These are phyloP conservation scores for Amphibalanus amphitrite DNA, from an alignment of 1,140 invertebrate species.

Conservation along the genomic window DNA sequence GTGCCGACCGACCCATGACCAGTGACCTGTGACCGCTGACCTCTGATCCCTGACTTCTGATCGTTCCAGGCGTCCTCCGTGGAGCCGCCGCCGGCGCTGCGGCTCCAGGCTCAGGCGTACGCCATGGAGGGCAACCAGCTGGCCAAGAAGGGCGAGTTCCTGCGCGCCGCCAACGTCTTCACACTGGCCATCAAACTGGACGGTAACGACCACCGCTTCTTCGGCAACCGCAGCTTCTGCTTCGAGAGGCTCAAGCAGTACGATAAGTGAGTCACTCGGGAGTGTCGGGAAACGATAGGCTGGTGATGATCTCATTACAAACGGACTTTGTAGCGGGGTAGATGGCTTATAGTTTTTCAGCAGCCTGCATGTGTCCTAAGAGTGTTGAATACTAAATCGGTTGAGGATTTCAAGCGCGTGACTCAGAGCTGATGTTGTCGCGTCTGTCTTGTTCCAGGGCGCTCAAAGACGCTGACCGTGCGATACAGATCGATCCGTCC, in stretches of 20 bases:
- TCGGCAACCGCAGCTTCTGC: constrained; percentile 18
- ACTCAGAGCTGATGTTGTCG: no score
- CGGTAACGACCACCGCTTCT: constrained; percentile 16
- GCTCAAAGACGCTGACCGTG: constrained; percentile 35
- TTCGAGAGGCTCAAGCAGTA: constrained; percentile 15
- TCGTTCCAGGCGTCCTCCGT: no score
- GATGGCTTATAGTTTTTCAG: not conserved
- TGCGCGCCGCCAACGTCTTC: constrained; percentile 16
- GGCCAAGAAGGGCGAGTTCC: constrained; percentile 16
- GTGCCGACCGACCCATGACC: no score
- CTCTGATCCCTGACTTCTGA: no score
- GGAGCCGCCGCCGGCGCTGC: no score
- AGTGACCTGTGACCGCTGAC: no score
- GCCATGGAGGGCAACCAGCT: constrained; percentile 14
- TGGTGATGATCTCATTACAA: not conserved
- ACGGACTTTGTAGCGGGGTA: not conserved
- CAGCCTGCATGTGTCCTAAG: not conserved
- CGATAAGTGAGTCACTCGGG: constrained; percentile 14
- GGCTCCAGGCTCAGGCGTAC: not conserved
- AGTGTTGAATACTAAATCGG: not conserved
- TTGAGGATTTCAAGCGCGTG: no score
- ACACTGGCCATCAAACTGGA: constrained; percentile 15
- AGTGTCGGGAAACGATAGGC: not conserved
- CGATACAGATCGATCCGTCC: constrained; percentile 29
- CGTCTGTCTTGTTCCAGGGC: constrained; percentile 25